A percentile compares a stretch with the other conserved stretches of the same genome.
These are phyloP conservation scores for Sthenelais limicola DNA, from an alignment of 2,888 invertebrate species.

Conservation along the genomic window DNA sequence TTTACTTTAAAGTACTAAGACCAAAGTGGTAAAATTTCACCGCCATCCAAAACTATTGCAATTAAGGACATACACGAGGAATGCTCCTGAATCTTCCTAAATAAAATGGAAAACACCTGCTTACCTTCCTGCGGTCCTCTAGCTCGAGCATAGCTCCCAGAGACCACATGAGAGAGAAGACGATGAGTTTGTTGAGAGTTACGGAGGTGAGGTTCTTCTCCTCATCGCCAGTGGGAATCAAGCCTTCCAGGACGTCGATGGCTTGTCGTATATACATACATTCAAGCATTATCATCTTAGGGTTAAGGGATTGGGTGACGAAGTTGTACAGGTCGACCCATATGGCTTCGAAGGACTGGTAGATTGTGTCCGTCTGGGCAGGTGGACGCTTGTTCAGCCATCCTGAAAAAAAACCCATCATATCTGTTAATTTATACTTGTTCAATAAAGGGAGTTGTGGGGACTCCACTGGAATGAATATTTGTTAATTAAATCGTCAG, in stretches of 20 bases:
- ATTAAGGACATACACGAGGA: too few species aligned
- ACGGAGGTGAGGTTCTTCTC: slow-evolving; percentile 74
- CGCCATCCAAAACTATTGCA: too few species aligned
- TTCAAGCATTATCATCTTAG: slow-evolving; percentile 88
- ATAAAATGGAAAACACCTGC: neutral
- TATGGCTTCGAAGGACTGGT: slow-evolving; percentile 81
- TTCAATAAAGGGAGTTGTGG: too few species aligned
- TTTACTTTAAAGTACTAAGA: too few species aligned
- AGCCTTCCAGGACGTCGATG: slow-evolving; percentile 82
- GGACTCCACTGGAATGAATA: too few species aligned
- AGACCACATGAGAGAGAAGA: slow-evolving; percentile 92
- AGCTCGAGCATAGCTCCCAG: slow-evolving; percentile 91
- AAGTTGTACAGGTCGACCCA: slow-evolving; percentile 84
- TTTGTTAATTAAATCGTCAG: too few species aligned
- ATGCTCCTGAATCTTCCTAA: too few species aligned
- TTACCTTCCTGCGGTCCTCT: slow-evolving; percentile 84
- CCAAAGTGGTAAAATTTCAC: too few species aligned
- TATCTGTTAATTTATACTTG: too few species aligned
- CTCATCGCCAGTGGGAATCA: slow-evolving; percentile 79
- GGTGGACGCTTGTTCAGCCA: slow-evolving; percentile 72
- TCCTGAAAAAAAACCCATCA: slow-evolving; percentile 53
- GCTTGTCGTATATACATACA: slow-evolving; percentile 88
- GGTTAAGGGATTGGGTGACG: slow-evolving; percentile 86
- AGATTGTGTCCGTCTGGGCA: slow-evolving; percentile 78
- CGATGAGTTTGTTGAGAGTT: slow-evolving; percentile 87